Evolutionary conservation across 2,888 invertebrate genomes (phyloP).

Genomic region (Tetragnatha montana): DNA sequence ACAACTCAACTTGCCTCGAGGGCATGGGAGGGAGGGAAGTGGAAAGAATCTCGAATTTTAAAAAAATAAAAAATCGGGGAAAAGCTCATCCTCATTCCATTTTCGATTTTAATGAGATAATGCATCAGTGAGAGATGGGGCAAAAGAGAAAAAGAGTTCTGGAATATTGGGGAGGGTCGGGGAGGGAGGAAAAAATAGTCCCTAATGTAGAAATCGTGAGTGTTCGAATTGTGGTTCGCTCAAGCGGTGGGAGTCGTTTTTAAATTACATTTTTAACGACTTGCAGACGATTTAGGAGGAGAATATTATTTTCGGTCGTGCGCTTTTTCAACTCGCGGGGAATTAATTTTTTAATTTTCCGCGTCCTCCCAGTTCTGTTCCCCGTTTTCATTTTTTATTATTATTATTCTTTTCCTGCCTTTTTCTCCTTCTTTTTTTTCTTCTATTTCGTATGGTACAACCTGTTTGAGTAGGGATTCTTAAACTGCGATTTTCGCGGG

Average conservation of each 20-base stretch:
- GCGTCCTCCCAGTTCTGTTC: neutral
- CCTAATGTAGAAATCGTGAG: slow-evolving; percentile 62
- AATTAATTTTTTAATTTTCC: slow-evolving; percentile 23
- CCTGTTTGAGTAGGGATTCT: neutral
- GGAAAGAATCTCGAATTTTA: slow-evolving; percentile 19
- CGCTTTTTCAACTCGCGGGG: slow-evolving; percentile 7
- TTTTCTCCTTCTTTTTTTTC: neutral
- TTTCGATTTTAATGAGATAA: slow-evolving; percentile 70
- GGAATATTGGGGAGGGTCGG: slow-evolving; percentile 15
- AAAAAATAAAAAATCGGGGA: neutral
- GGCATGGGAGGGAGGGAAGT: slow-evolving; percentile 30
- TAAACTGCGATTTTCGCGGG: neutral
- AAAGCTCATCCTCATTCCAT: slow-evolving; percentile 35
- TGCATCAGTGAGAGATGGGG: slow-evolving; percentile 58
- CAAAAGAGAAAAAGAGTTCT: slow-evolving; percentile 17
- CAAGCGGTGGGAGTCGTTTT: slow-evolving; percentile 53
- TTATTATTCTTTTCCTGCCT: neutral
- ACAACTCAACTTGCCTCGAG: slow-evolving; percentile 57
- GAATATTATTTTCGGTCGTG: slow-evolving; percentile 61
- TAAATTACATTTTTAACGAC: slow-evolving; percentile 69
- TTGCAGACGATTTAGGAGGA: slow-evolving; percentile 27
- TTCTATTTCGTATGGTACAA: neutral
- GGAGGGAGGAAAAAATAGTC: slow-evolving; percentile 39
- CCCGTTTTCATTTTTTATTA: neutral
- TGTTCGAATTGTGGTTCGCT: slow-evolving; percentile 47